Percentiles rank a stretch among this genome's conserved stretches.
Conservation (phyloP, 2,797 vertebrate species). For the Valencia hispanica region DNA sequence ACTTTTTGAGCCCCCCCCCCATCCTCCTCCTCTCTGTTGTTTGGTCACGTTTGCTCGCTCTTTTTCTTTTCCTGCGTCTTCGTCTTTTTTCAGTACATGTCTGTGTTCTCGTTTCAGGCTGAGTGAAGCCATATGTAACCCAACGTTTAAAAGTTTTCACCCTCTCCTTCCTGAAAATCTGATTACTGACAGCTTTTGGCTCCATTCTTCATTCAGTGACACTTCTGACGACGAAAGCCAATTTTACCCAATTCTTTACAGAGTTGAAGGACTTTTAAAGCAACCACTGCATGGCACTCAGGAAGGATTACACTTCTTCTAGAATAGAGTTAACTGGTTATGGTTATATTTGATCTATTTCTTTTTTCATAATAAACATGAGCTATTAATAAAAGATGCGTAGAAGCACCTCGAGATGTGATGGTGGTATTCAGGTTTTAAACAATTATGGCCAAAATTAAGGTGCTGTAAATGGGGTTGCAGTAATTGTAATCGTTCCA, state of each 20-base stretch:
- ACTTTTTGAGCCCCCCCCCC: slow-evolving; percentile 9
- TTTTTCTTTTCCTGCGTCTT: background rate
- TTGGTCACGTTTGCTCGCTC: slow-evolving; percentile 5
- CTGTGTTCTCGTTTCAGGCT: slow-evolving; percentile 42
- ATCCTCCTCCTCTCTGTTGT: background rate
- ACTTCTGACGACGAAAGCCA: background rate
- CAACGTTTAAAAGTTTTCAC: slow-evolving; percentile 32
- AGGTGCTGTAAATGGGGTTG: too few relatives aligned
- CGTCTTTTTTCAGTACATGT: slow-evolving; percentile 17
- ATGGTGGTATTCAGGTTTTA: background rate
- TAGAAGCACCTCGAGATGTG: background rate
- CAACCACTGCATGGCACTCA: background rate
- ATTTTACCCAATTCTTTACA: background rate
- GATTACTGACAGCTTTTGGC: slow-evolving; percentile 9
- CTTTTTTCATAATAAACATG: too few relatives aligned
- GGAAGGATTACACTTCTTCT: too few relatives aligned
- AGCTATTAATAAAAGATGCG: too few relatives aligned
- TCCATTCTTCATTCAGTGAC: background rate
- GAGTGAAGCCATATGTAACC: slow-evolving; percentile 64
- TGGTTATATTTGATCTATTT: background rate
- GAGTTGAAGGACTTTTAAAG: background rate
- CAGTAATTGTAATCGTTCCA: too few relatives aligned
- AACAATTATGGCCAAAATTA: too few relatives aligned
- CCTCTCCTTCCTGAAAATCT: slow-evolving; percentile 13
- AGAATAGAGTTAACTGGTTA: too few relatives aligned